Evolutionary conservation across 2,113 vertebrate genomes (phyloP).

Genomic region (Dicaeum eximium): DNA sequence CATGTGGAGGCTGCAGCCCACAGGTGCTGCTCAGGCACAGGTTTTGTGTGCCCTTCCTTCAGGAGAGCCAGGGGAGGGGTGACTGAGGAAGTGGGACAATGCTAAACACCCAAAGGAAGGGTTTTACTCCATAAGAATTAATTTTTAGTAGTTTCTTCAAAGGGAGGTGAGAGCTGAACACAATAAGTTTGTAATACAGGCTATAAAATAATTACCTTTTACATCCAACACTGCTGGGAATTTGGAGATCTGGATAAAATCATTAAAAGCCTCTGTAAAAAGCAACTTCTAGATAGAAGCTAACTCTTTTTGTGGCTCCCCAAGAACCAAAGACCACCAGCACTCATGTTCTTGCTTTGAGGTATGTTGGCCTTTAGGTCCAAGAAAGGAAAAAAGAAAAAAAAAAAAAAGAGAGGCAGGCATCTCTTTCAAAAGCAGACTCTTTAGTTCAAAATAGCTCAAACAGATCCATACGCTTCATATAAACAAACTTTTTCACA

Average conservation of each 20-base stretch:
- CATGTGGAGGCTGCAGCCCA: not conserved
- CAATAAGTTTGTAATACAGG: not conserved
- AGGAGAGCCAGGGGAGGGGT: not conserved
- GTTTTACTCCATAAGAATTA: not conserved
- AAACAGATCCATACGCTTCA: not conserved
- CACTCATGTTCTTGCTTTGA: not conserved
- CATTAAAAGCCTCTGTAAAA: not conserved
- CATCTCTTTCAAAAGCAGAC: not conserved
- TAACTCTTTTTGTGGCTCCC: not conserved
- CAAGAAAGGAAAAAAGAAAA: not conserved
- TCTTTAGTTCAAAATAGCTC: not conserved
- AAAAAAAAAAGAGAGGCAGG: not conserved
- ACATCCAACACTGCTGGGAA: not conserved
- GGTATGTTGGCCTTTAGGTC: not conserved
- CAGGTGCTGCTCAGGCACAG: not conserved
- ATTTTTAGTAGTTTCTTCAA: not conserved
- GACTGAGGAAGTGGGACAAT: not conserved
- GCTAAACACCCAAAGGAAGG: not conserved
- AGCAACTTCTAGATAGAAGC: not conserved
- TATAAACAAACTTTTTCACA: not conserved
- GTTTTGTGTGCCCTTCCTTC: not conserved
- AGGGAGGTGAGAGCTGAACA: not conserved
- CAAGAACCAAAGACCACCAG: not conserved
- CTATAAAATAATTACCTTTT: not conserved
- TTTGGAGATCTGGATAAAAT: not conserved